Evolutionary conservation across 92 coral and sea anemone genomes (phyloP).

Genomic region (Actinernus sp.): DNA sequence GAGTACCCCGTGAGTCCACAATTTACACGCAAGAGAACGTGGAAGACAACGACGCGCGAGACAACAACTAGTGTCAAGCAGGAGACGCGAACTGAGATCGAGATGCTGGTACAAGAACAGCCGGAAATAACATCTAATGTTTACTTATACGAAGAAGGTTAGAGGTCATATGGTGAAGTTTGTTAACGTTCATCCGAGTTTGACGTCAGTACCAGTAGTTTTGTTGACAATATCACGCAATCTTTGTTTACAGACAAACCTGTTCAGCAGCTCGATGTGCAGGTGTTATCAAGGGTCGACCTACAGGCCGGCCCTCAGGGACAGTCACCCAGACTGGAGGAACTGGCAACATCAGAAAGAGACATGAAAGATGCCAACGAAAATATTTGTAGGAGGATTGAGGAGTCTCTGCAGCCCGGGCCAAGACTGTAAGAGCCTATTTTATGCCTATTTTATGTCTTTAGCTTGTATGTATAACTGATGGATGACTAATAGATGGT

Average conservation of each 20-base stretch:
- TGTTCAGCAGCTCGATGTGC: slow-evolving; percentile 58
- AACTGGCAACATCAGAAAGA: slow-evolving; percentile 57
- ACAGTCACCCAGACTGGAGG: slow-evolving; percentile 51
- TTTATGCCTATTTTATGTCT: too few species aligned
- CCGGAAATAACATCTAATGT: slow-evolving; percentile 85
- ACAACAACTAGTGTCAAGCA: slow-evolving; percentile 94
- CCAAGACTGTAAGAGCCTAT: slow-evolving; percentile 59
- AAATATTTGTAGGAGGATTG: slow-evolving; percentile 83
- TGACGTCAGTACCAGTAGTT: too few species aligned
- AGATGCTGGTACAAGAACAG: slow-evolving; percentile 83
- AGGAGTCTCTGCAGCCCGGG: slow-evolving; percentile 76
- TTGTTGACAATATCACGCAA: too few species aligned
- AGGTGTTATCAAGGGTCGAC: slow-evolving; percentile 75
- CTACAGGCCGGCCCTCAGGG: slow-evolving; percentile 75
- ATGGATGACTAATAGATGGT: too few species aligned
- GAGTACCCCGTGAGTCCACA: slow-evolving; percentile 68
- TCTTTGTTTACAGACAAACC: slow-evolving; percentile 17
- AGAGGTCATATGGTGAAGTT: too few species aligned
- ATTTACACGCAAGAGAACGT: slow-evolving; percentile 82
- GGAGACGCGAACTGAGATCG: slow-evolving; percentile 94
- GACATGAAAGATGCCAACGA: slow-evolving; percentile 93
- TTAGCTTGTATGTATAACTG: too few species aligned
- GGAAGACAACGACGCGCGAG: slow-evolving; percentile 96
- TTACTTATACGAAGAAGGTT: slow-evolving; percentile 58
- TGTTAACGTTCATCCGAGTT: too few species aligned